Base-by-base conservation (phyloP, 2,888 invertebrate genomes). In the Drepana falcataria region DNA sequence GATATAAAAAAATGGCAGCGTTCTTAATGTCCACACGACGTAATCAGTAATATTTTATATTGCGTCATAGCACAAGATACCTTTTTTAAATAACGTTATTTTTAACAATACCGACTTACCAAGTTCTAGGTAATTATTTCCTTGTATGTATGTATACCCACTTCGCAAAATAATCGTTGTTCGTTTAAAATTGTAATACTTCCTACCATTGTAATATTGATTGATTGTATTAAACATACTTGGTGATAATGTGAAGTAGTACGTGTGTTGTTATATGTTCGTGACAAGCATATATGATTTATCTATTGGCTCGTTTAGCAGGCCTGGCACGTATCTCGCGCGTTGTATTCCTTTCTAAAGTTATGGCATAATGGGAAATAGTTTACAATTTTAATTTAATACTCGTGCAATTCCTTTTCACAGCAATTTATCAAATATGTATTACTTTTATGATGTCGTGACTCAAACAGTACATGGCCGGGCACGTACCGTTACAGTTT, bases 201-300 rank as follows among this genome's bases (percentile, higher is more conserved):
- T 37, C 37, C 37, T 37, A 37, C 37, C 37, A 37, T 37, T 37
- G 37, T 44, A 49, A 48, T 44, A 53, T 56, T 52, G 47, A 40
- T 35, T 48, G 40, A 53, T 51, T 55, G 48, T 35, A 40, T 48
- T 44, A 41, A 51, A 51, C 34, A 33, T 53, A 49, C 60, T 57
- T 55, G 49, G 55, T 58, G 61, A 60, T 63, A 61, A 59, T 66
- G 73, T 72, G 71, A 71, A 69, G 69, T 65, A 59, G 64, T 71
- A 79, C 82, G 79, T 79, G 80, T 71, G 65, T 64, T 75, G 75
- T 75, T 76, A 68, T 64, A 66, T 69, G 76, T 77, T 82, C 86
- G 83, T 85, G 88, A 84, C 81, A 67, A 70, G 83, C 58, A 70
- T 69, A 59, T 66, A 54, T 65, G 63, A 76, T 77, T 74, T 75